Evolutionary conservation across 2,888 invertebrate genomes (phyloP), one percentile per base, ranked within the genome.

Genomic region (Chloromyia formosa): DNA sequence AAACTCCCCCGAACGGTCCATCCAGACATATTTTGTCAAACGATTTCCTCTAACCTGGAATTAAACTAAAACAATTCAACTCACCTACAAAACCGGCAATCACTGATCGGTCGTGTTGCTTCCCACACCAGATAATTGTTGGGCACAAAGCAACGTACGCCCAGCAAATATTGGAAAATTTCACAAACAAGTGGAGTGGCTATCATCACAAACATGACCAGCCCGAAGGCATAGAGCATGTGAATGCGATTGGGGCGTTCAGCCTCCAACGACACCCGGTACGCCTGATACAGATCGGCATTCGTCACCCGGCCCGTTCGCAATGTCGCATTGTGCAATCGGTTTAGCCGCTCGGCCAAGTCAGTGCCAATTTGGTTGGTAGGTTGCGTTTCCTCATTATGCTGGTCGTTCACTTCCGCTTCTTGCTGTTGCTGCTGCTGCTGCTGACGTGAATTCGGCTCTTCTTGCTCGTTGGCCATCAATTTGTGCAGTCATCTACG

Each of bases 41-140:
- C n/a, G n/a, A n/a, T n/a, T n/a, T n/a, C n/a, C n/a, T n/a, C n/a
- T n/a, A n/a, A n/a, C 27, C 27, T 35, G 27, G 27, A 35, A 35
- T 2, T 35, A 35, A 35, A 35, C 2, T 4, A 49, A 49, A 53
- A 20, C 20, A 10, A 54, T 1, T 35, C 22, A 20, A 64, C 49
- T 58, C 64, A 80, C 78, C 81, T 81, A 86, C 95, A 95, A 85
- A 93, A 93, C 80, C 88, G 87, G 82, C 96, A 96, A 85, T 94
- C 89, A 22, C 94, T 92, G 73, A 94, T 87, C 27, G 95, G 95
- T 78, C 95, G 87, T 22, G 94, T 92, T 72, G 93, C 93, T 86
- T 96, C 95, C 94, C 94, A 94, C 78, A 94, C 86, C 76, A 95
- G 87, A 83, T 93, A 94, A 87, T 95, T 95, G 84, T 93, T 94